These are phyloP conservation scores for Ceratitis capitata DNA, from an alignment of 1,140 invertebrate genomes.

Conservation along the genomic window DNA sequence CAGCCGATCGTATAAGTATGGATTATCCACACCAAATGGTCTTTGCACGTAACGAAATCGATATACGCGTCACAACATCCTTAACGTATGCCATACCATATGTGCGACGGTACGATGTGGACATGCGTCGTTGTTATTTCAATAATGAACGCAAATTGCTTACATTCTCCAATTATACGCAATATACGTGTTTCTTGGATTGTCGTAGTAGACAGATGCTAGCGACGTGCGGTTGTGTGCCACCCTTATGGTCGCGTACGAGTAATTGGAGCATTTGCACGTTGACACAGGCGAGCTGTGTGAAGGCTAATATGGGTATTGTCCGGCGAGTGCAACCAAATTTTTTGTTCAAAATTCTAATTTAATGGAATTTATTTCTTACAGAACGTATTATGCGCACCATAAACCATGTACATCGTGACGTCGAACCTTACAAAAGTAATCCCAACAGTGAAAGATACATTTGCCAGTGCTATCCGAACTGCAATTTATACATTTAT, in stretches of 20 bases:
- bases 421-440: neutral
- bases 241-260: constrained; percentile 67
- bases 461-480: constrained; percentile 53
- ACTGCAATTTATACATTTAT: constrained; percentile 52
- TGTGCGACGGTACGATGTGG: neutral
- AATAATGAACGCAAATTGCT: constrained; percentile 65
- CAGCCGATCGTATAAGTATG: constrained; percentile 68
- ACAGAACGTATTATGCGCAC: neutral
- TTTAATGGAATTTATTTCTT: neutral
- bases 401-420: neutral
- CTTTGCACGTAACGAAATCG: constrained; percentile 38
- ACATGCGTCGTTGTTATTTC: constrained; percentile 68
- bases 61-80: constrained; percentile 48
- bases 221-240: constrained; percentile 69
- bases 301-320: constrained; percentile 44
- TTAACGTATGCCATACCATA: constrained; percentile 40
- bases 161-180: constrained; percentile 68
- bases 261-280: constrained; percentile 54
- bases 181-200: constrained; percentile 71
- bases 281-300: constrained; percentile 49
- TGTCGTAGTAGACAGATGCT: constrained; percentile 66
- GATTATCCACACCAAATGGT: constrained; percentile 59
- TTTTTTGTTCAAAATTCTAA: constrained; percentile 42
- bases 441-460: neutral
- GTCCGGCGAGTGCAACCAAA: constrained; percentile 39